These are phyloP conservation scores for Chinchilla lanigera DNA, from an alignment of 2,113 vertebrate genomes.

Conservation along the genomic window DNA sequence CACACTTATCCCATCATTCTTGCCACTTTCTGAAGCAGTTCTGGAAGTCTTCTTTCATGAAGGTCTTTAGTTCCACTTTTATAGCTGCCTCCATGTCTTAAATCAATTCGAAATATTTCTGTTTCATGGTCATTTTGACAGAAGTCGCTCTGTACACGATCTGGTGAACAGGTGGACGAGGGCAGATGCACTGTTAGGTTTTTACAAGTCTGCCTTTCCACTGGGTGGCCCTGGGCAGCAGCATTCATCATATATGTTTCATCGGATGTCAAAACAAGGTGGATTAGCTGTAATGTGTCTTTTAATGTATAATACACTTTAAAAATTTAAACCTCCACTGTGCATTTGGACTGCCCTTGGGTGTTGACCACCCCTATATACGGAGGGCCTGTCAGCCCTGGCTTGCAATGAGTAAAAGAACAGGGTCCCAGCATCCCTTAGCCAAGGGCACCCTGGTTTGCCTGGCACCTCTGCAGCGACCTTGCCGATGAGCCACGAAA, in stretches of 20 bases:
- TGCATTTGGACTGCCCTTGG: neutral
- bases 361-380: neutral
- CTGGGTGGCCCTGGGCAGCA: neutral
- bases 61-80: neutral
- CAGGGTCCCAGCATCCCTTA: neutral
- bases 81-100: neutral
- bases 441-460: neutral
- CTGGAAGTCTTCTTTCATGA: neutral
- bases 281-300: neutral
- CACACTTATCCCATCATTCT: neutral
- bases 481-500: neutral
- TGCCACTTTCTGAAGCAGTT: neutral
- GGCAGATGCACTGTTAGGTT: neutral
- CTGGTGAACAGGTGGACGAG: neutral
- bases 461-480: no score
- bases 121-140: neutral
- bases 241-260: neutral
- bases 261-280: neutral
- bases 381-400: neutral
- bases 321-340: neutral
- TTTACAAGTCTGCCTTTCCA: neutral
- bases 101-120: neutral
- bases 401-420: neutral
- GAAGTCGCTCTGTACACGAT: neutral
- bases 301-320: neutral